phyloP scores from a whole-genome alignment of 2,797 vertebrate genomes.

The Coendou prehensilis region DNA sequence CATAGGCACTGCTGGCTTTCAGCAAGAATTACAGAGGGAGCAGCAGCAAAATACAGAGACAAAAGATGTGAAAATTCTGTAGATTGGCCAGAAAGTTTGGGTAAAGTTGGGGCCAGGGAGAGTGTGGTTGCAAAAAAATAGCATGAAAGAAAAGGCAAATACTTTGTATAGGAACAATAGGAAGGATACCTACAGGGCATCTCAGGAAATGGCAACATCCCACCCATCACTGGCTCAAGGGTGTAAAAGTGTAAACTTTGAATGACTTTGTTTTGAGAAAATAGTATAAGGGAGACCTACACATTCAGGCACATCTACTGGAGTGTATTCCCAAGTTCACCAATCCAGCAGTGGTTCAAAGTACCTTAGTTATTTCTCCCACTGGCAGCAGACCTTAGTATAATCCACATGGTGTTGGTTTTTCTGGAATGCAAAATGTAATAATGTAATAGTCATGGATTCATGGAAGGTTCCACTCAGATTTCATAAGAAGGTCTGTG shows the following conservation, averaged over 20 bases:
- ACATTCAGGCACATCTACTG: neutral
- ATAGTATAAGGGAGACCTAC: neutral
- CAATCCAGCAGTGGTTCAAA: neutral
- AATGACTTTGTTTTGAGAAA: neutral
- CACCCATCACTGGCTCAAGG: neutral
- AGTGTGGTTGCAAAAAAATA: neutral
- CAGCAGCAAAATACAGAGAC: neutral
- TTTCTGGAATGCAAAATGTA: neutral
- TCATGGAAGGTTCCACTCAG: neutral
- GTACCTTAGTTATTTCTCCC: neutral
- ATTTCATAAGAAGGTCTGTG: neutral
- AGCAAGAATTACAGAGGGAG: neutral
- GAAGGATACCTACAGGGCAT: neutral
- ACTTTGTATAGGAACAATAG: neutral
- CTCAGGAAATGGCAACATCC: neutral
- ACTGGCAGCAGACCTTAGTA: neutral
- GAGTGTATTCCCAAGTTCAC: neutral
- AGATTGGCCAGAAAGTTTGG: neutral
- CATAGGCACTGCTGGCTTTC: neutral
- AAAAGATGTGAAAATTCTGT: neutral
- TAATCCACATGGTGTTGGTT: neutral
- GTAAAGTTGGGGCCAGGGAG: neutral
- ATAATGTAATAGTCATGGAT: neutral
- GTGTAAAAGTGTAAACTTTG: neutral
- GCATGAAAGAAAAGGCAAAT: neutral